These are phyloP conservation scores for Melopsittacus undulatus DNA, from an alignment of 2,797 vertebrate genomes.

Conservation along the genomic window DNA sequence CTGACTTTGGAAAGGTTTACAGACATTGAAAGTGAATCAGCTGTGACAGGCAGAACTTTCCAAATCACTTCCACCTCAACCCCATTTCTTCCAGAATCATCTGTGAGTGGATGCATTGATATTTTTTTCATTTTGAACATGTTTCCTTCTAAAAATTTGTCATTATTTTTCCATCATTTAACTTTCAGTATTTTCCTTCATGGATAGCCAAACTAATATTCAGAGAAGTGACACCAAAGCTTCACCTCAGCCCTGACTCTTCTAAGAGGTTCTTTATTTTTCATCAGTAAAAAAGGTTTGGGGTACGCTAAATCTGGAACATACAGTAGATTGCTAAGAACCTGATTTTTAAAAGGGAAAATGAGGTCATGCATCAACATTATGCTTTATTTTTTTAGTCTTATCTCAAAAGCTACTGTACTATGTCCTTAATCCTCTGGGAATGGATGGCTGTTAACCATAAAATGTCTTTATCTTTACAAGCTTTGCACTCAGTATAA, in stretches of 20 bases:
- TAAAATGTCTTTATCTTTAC: not conserved
- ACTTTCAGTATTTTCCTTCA: not conserved
- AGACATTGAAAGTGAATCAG: not conserved
- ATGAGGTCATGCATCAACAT: not conserved
- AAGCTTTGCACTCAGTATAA: not conserved
- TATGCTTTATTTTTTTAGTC: not conserved
- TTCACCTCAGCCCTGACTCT: not conserved
- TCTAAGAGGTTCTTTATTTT: not conserved
- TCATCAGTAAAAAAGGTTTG: not conserved
- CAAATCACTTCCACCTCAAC: not conserved
- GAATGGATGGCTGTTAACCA: not conserved
- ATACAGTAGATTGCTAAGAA: not conserved
- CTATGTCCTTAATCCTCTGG: not conserved
- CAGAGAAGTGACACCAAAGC: not conserved
- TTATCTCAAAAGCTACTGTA: not conserved
- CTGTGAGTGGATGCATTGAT: not conserved
- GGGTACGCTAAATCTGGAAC: not conserved
- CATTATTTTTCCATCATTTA: not conserved
- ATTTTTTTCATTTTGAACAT: not conserved
- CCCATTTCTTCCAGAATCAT: not conserved
- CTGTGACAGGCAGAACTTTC: not conserved
- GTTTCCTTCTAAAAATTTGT: not conserved
- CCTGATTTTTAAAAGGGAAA: not conserved
- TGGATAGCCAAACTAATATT: not conserved
- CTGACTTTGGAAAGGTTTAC: accelerated